Base-by-base conservation (phyloP, 1,140 invertebrate genomes). In the Pomacea maculata region DNA sequence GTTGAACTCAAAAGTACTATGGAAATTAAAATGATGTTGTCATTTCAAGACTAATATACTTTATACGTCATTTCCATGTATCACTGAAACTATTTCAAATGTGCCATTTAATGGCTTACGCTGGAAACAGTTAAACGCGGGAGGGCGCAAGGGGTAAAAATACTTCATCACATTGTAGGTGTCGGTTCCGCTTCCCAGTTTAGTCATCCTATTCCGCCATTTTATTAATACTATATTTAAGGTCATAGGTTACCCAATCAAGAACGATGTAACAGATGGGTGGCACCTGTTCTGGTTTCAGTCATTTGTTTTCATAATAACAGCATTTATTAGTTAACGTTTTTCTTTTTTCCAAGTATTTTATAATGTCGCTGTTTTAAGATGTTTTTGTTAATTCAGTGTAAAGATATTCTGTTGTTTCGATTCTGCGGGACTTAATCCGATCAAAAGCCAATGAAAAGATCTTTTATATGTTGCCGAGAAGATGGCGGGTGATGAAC, bases 401-500 rank as follows among this genome's bases (percentile, higher is more conserved):
- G 67, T 15, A 70, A 14, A n/a, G 67, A 70, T 34, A 68, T 25
- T 70, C 12, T 25, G 5, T 70, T 15, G n/a, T 45, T 70, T 70
- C 34, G 68, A 45, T 74, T 61, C 75, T 76, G 77, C 34, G 77
- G 63, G 64, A 21, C 12, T 52, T 17, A 57, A 17, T 63, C 5
- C 52, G 21, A 57, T n/a, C 21, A 54, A 57, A 12, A 45, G 70
- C 74, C 80, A 76, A 81, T 81, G 64, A 75, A 73, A 78, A 34
- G 11, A 67, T 52, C 57, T 19, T 17, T 83, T 71, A 65, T 63
- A 65, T 21, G 21, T 54, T n/a, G 76, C 71, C 79, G 81, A 67
- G 64, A 86, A 85, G 78, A 86, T 86, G 85, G 86, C 85, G 80
- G 83, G 75, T 80, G 82, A 79, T 75, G 85, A 83, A 74, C 77